Base-by-base conservation (phyloP, 2,113 vertebrate genomes). In the Xerus inauris region DNA sequence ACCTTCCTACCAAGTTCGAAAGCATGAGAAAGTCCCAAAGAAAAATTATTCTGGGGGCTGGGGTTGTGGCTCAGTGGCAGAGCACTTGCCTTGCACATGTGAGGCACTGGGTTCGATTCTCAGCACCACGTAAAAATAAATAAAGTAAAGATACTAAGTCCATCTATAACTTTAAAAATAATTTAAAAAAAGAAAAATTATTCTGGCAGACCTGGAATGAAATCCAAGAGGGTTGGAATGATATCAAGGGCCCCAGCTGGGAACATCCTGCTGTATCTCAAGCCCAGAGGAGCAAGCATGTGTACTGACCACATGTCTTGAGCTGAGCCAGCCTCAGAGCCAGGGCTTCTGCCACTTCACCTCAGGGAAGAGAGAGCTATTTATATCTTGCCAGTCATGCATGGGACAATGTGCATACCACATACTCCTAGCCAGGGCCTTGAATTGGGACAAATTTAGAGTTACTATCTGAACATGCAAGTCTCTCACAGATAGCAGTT, bases 171-270 rank as follows among this genome's bases (percentile, higher is more conserved):
- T n/a, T n/a, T n/a, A n/a, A n/a, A n/a, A n/a, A n/a, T n/a, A n/a
- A n/a, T n/a, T n/a, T n/a, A n/a, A n/a, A n/a, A n/a, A 77, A 80
- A 95, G 76, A 92, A 22, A 92, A 94, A 94, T 92, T 76, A 75
- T 49, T 87, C 71, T 92, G 65, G 47, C n/a, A 95, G 65, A 87
- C 65, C 62, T 92, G 84, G 87, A 93, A 96, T 95, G 32, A 17
- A 93, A 11, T 40, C 88, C 76, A 92, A 73, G 69, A 96, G 57
- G 45, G 22, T 94, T 95, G 94, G 87, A 95, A 97, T 96, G 67
- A 95, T 95, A 72, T 94, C 84, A 97, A 94, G 87, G 94, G 94
- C 76, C 94, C 87, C 90, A 95, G 92, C 76, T 96, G 85, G 92
- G 84, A 95, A 69, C 80, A 40, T 96, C 77, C 88, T 94, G 87